A percentile compares a stretch with the other conserved stretches of the same genome.
Conservation (phyloP, 2,888 invertebrate genomes). For the Agrilus biguttatus region DNA sequence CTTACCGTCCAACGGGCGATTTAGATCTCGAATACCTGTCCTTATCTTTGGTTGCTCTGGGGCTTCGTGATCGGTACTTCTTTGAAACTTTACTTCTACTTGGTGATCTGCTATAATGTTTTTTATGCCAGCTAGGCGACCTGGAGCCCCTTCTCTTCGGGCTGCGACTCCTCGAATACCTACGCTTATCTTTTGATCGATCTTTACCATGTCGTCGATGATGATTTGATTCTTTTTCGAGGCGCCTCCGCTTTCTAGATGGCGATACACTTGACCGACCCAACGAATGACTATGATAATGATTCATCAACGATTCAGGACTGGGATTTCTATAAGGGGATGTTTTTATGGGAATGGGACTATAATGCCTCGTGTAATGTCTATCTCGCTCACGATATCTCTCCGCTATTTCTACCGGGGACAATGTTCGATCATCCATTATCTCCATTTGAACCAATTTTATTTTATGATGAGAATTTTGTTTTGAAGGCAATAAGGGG, state of each 20-base stretch:
- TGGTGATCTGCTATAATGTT: slow-evolving; percentile 32
- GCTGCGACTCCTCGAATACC: slow-evolving; percentile 45
- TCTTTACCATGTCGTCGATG: slow-evolving; percentile 32
- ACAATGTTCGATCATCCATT: slow-evolving; percentile 12
- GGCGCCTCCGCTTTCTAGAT: slow-evolving; percentile 27
- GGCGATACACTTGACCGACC: slow-evolving; percentile 23
- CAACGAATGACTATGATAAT: slow-evolving; percentile 13
- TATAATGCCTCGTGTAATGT: slow-evolving; percentile 6
- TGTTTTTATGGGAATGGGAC: slow-evolving; percentile 17
- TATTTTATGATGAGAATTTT: slow-evolving; percentile 6
- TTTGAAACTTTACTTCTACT: slow-evolving; percentile 26
- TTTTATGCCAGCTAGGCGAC: slow-evolving; percentile 32
- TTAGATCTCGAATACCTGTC: slow-evolving; percentile 11
- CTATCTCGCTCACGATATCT: slow-evolving; percentile 5
- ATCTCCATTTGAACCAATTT: slow-evolving; percentile 10
- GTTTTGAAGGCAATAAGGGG: slow-evolving; percentile 4
- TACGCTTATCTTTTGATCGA: slow-evolving; percentile 30
- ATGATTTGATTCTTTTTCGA: slow-evolving; percentile 29
- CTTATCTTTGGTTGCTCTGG: slow-evolving; percentile 20
- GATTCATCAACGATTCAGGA: slow-evolving; percentile 18
- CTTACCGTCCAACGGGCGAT: not conserved
- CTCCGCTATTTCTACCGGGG: slow-evolving; percentile 21
- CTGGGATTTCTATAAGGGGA: slow-evolving; percentile 26
- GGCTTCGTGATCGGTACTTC: slow-evolving; percentile 38
- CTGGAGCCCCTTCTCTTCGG: slow-evolving; percentile 40